Conservation (phyloP, 2,797 vertebrate genomes). For the Karalla daura region DNA sequence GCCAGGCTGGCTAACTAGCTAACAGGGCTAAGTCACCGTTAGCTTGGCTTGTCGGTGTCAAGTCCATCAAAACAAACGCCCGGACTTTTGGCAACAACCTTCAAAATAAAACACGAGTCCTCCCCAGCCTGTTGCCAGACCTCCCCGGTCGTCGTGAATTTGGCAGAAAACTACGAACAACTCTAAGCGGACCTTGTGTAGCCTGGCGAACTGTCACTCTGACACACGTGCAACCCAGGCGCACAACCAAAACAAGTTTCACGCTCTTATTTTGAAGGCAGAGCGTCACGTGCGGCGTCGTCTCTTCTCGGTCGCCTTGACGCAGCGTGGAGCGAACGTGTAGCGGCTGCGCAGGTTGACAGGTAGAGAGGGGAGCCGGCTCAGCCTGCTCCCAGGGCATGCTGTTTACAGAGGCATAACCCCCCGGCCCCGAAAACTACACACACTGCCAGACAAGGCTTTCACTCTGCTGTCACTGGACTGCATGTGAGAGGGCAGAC, state of each 20-base stretch:
- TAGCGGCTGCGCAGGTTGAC: constrained; percentile 15
- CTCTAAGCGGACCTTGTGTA: rapidly evolving
- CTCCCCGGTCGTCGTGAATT: rapidly evolving
- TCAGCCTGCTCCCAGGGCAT: background rate
- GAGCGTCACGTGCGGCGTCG: background rate
- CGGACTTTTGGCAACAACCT: rapidly evolving
- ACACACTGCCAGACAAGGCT: no score
- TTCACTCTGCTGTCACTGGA: no score
- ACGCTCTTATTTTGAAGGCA: constrained; percentile 53
- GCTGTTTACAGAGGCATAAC: no score
- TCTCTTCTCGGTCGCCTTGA: constrained; percentile 11
- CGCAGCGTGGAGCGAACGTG: background rate
- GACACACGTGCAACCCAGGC: rapidly evolving
- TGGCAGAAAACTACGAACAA: rapidly evolving
- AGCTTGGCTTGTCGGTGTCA: constrained; percentile 52
- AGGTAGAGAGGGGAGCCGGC: background rate
- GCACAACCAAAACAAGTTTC: rapidly evolving
- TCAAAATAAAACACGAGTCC: constrained; percentile 34
- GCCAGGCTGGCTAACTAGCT: constrained; percentile 57
- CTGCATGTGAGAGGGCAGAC: no score
- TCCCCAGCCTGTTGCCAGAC: background rate
- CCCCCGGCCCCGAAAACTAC: no score
- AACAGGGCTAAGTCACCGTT: constrained; percentile 51
- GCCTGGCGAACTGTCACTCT: rapidly evolving
- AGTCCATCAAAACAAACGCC: constrained; percentile 37